These are phyloP conservation scores for Proales similis DNA, from an alignment of 1,140 invertebrate species.

Conservation along the genomic window DNA sequence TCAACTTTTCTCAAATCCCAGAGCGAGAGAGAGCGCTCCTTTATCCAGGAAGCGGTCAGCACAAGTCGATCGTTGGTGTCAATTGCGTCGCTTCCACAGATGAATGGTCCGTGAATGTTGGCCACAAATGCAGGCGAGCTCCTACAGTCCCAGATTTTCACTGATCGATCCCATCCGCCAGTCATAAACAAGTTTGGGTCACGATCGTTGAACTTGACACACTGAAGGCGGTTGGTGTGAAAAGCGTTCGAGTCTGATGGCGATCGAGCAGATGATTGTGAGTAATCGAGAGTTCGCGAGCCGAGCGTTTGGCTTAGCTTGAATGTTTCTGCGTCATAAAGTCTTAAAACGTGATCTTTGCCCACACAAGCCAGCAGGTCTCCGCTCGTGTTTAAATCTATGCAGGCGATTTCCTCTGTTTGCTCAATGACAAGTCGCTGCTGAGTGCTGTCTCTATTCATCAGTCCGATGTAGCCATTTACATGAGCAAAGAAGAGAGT, in stretches of 20 bases:
- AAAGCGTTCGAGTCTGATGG: neutral
- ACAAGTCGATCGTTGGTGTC: slow-evolving; percentile 30
- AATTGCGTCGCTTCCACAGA: slow-evolving; percentile 37
- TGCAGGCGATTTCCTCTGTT: slow-evolving; percentile 31
- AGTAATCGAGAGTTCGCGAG: neutral
- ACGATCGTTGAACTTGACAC: slow-evolving; percentile 23
- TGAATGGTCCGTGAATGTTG: slow-evolving; percentile 15
- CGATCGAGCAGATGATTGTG: slow-evolving; percentile 4
- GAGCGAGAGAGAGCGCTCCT: slow-evolving; percentile 5
- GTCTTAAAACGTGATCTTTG: slow-evolving; percentile 6
- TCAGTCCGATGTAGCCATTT: slow-evolving; percentile 20
- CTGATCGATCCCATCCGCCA: slow-evolving; percentile 27
- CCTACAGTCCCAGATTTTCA: slow-evolving; percentile 19
- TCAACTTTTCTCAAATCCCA: slow-evolving; percentile 36
- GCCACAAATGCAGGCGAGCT: slow-evolving; percentile 11
- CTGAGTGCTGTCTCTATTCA: neutral
- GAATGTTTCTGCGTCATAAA: slow-evolving; percentile 9
- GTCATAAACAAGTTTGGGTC: slow-evolving; percentile 7
- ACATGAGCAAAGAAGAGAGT: slow-evolving; percentile 27
- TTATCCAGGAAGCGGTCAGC: slow-evolving; percentile 30
- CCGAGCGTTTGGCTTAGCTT: neutral
- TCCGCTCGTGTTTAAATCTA: slow-evolving; percentile 13
- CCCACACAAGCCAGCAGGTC: slow-evolving; percentile 1
- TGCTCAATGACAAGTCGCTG: slow-evolving; percentile 6
- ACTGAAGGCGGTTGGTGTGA: slow-evolving; percentile 19